Evolutionary conservation across 2,888 invertebrate species (phyloP).

Genomic region (Coelogynopora nodosa): DNA sequence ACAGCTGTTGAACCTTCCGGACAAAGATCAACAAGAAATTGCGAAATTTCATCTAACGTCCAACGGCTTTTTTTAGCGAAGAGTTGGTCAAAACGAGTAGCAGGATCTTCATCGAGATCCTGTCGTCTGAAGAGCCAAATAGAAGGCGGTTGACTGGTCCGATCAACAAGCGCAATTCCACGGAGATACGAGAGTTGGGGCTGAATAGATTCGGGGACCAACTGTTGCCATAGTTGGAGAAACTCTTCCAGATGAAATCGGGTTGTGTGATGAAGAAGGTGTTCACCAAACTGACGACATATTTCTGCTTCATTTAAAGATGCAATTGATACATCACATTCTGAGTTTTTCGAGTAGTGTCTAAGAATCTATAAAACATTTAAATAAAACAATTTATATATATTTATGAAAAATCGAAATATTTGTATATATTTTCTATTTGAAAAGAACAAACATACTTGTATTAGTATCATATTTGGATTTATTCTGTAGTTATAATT

Average conservation of each 20-base stretch:
- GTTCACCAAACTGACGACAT: slow-evolving; percentile 16
- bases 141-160: background rate
- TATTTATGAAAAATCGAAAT: no score
- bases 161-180: background rate
- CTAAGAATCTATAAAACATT: no score
- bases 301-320: background rate
- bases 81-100: background rate
- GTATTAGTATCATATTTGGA: no score
- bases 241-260: slow-evolving; percentile 15
- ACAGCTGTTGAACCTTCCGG: background rate
- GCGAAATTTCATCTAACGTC: slow-evolving; percentile 5
- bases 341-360: background rate
- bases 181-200: background rate
- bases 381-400: no score
- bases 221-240: background rate
- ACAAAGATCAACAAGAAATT: background rate
- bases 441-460: no score
- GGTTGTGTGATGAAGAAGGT: slow-evolving; percentile 5
- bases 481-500: no score
- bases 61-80: slow-evolving; percentile 4
- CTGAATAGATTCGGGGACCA: background rate
- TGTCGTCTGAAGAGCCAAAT: background rate
- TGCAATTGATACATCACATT: background rate
- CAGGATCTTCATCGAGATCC: background rate
- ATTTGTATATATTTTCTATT: no score